A percentile compares a stretch with the other conserved stretches of the same genome.
Evolutionary conservation across 2,888 invertebrate species (phyloP).

Genomic region (Leptopilina myrica): DNA sequence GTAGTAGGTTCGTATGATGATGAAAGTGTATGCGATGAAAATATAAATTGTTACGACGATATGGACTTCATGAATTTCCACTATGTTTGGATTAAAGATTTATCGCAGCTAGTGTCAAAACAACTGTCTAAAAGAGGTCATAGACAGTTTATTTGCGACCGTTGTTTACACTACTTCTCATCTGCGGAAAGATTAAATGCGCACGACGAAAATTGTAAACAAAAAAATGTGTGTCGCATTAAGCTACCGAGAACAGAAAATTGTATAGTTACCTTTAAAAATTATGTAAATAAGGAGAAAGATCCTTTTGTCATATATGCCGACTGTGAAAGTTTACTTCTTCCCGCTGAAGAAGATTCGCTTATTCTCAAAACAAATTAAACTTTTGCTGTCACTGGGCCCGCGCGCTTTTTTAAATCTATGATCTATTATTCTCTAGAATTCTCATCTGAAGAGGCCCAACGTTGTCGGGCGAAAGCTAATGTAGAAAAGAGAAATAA

Average conservation of each 20-base stretch:
- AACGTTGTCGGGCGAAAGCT: no score
- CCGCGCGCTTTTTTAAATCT: no score
- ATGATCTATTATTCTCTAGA: no score
- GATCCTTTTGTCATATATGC: constrained; percentile 39
- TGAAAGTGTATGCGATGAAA: background rate
- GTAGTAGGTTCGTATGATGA: background rate
- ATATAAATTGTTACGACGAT: background rate
- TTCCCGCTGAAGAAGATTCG: background rate
- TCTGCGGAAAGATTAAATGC: background rate
- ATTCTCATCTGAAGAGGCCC: no score
- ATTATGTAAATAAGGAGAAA: no score
- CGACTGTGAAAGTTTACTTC: constrained; percentile 29
- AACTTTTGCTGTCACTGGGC: no score
- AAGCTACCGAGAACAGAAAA: no score
- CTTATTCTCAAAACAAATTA: no score
- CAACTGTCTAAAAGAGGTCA: background rate
- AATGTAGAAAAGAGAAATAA: no score
- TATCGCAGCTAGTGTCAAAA: background rate
- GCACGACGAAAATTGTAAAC: no score
- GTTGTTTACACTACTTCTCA: background rate
- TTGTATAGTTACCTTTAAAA: no score
- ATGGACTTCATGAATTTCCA: no score
- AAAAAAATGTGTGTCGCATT: background rate
- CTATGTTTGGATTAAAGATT: background rate
- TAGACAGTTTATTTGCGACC: background rate